Conservation (phyloP, 2,113 vertebrate species). For the Heterochromis multidens region DNA sequence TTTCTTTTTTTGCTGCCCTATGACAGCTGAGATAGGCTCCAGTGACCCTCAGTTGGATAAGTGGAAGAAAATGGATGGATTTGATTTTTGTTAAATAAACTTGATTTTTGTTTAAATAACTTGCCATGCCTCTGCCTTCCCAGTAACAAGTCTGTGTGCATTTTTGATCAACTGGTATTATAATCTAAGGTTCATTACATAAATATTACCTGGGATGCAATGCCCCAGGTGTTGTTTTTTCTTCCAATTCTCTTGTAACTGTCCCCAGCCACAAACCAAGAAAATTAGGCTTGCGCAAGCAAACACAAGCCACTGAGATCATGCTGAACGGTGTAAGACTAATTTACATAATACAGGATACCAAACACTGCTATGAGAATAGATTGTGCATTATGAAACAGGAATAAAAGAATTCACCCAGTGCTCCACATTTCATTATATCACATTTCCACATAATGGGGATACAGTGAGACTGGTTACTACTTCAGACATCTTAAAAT, state of each 20-base stretch:
- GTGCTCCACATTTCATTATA: not conserved
- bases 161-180: too few relatives aligned
- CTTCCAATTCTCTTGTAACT: not conserved
- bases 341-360: not conserved
- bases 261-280: not conserved
- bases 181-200: not conserved
- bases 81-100: too few relatives aligned
- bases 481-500: not conserved
- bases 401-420: not conserved
- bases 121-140: too few relatives aligned
- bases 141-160: too few relatives aligned
- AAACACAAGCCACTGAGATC: not conserved
- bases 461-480: not conserved
- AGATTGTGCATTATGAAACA: not conserved
- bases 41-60: too few relatives aligned
- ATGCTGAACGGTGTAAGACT: not conserved
- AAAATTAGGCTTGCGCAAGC: not conserved
- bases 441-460: not conserved
- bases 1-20: too few relatives aligned
- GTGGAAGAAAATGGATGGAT: too few relatives aligned
- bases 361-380: not conserved
- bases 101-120: too few relatives aligned
- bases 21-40: too few relatives aligned
- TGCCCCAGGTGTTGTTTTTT: not conserved
- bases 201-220: not conserved